phyloP scores from a whole-genome alignment of 2,113 vertebrate species.

The Arvicanthis niloticus region DNA sequence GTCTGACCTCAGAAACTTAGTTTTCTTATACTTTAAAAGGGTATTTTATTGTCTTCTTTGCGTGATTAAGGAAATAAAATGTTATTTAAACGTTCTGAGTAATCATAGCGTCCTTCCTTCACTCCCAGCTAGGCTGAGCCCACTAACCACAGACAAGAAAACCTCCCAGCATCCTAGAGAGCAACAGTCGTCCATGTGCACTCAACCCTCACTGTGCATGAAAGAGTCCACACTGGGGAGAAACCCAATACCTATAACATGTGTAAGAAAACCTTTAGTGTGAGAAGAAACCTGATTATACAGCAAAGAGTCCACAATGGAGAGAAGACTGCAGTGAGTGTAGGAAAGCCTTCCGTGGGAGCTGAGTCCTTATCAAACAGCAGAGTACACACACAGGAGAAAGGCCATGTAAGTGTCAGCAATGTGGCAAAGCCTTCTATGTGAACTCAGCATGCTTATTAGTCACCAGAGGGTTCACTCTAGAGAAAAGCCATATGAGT shows the following conservation, averaged over 20 bases:
- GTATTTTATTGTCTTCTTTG: not conserved
- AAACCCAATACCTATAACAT: conserved; percentile 42
- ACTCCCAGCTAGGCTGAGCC: not conserved
- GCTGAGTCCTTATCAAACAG: conserved; percentile 61
- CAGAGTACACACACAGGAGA: conserved; percentile 18
- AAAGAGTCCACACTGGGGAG: conserved; percentile 41
- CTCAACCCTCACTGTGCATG: not conserved
- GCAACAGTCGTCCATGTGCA: fast-evolving
- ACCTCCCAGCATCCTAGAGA: conserved; percentile 33
- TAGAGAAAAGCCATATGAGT: conserved; percentile 65
- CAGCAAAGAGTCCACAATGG: conserved; percentile 59
- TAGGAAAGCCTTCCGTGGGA: conserved; percentile 58
- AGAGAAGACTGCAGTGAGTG: conserved; percentile 56
- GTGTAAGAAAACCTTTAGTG: conserved; percentile 55
- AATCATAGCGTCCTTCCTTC: not conserved
- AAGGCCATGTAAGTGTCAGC: conserved; percentile 22
- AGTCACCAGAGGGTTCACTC: conserved; percentile 60
- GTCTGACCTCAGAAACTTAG: not conserved
- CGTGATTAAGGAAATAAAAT: not conserved
- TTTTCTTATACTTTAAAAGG: not conserved
- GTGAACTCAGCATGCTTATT: conserved; percentile 61
- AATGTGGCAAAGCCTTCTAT: conserved; percentile 53
- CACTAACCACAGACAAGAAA: conserved; percentile 9
- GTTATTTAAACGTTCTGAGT: not conserved
- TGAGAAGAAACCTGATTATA: conserved; percentile 49